phyloP scores from a whole-genome alignment of 2,888 invertebrate species.

The Saturnia pavonia region DNA sequence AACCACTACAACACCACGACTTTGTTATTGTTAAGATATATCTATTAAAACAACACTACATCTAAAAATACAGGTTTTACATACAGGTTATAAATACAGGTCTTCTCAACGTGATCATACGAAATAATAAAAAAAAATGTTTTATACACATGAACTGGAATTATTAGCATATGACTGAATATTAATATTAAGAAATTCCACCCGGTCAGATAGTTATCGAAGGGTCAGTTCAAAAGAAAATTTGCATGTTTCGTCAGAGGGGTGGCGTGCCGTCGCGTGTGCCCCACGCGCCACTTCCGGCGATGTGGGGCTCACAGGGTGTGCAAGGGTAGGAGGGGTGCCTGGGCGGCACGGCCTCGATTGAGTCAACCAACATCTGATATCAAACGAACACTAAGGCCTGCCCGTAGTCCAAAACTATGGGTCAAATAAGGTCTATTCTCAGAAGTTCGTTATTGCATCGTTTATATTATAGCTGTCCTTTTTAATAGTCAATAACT shows the following conservation, averaged over 20 bases:
- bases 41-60: too few species aligned
- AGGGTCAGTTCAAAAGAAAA: slow-evolving; percentile 57
- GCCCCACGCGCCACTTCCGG: slow-evolving; percentile 69
- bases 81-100: too few species aligned
- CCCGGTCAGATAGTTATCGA: slow-evolving; percentile 12
- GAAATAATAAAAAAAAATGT: neutral
- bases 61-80: too few species aligned
- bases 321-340: slow-evolving; percentile 29
- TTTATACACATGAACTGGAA: neutral
- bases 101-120: too few species aligned
- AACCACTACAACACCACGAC: too few species aligned
- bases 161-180: neutral
- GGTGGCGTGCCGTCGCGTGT: slow-evolving; percentile 52
- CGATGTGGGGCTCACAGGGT: slow-evolving; percentile 26
- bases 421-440: slow-evolving; percentile 22
- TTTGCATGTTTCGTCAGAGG: slow-evolving; percentile 68
- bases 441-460: neutral
- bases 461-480: neutral
- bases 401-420: slow-evolving; percentile 47
- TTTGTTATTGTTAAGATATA: too few species aligned
- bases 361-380: slow-evolving; percentile 67
- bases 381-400: slow-evolving; percentile 50
- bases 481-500: too few species aligned
- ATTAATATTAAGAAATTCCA: slow-evolving; percentile 4
- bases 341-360: slow-evolving; percentile 55